Percentiles rank a stretch among this genome's conserved stretches.
Conservation (phyloP, 2,113 vertebrate species). For the Ochotona curzoniae region DNA sequence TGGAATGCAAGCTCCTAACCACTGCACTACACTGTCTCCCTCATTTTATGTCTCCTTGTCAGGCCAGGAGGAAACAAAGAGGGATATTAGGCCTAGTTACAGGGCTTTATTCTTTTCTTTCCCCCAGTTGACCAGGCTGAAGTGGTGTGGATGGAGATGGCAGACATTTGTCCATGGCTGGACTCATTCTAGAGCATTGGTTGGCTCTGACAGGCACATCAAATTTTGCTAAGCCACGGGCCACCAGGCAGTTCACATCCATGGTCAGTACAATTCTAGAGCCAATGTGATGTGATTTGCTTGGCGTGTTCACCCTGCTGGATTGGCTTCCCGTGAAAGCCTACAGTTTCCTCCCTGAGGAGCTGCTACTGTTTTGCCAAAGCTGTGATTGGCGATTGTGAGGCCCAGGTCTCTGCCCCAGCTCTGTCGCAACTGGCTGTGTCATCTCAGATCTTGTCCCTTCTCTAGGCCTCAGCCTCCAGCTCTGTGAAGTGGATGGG, state of each 20-base stretch:
- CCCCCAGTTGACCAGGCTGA: background rate
- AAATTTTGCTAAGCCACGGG: background rate
- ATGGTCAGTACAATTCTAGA: background rate
- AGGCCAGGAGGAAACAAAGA: background rate
- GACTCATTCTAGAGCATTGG: background rate
- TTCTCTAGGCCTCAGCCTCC: background rate
- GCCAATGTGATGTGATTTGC: background rate
- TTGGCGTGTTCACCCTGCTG: background rate
- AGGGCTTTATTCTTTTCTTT: background rate
- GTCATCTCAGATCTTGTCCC: background rate
- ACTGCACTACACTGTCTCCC: background rate
- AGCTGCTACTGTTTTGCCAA: background rate
- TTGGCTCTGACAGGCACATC: background rate
- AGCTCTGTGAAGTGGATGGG: background rate
- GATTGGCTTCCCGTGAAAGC: background rate
- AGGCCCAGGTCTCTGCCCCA: background rate
- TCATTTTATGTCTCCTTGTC: background rate
- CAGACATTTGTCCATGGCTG: background rate
- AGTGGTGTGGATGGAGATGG: rapidly evolving
- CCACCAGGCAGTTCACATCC: background rate
- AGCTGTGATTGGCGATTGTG: background rate
- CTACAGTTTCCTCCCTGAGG: background rate
- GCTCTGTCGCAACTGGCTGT: background rate
- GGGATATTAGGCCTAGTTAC: background rate
- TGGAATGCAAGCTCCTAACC: background rate